These are phyloP conservation scores for Hydraecia micacea DNA, from an alignment of 2,888 invertebrate species.

Conservation along the genomic window DNA sequence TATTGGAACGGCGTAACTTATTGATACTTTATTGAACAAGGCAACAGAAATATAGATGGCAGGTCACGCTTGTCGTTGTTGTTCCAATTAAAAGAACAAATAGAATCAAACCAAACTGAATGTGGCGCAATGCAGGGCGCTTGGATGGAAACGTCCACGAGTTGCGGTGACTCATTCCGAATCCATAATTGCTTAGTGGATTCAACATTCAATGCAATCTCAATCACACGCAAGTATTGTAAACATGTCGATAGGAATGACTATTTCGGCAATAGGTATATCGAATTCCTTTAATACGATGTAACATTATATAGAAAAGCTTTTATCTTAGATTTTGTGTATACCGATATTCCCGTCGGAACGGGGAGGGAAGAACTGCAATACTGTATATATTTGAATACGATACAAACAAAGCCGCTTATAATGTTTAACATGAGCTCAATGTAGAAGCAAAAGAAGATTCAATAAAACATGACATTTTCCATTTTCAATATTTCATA, in stretches of 20 bases:
- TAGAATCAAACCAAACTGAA: constrained; percentile 82
- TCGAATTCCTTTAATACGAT: constrained; percentile 6
- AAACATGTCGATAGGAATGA: background rate
- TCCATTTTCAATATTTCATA: constrained; percentile 52
- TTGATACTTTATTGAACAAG: constrained; percentile 43
- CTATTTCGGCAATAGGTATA: constrained; percentile 13
- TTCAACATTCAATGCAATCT: constrained; percentile 74
- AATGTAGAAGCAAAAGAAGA: constrained; percentile 18
- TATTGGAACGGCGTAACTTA: constrained; percentile 19
- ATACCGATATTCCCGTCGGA: constrained; percentile 41
- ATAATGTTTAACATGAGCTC: constrained; percentile 30
- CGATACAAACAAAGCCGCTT: constrained; percentile 38
- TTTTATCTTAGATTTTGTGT: constrained; percentile 26
- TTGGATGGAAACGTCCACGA: constrained; percentile 81
- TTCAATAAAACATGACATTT: constrained; percentile 55
- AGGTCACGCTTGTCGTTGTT: constrained; percentile 71
- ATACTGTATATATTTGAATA: constrained; percentile 25
- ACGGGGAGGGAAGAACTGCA: constrained; percentile 23
- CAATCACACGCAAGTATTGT: constrained; percentile 50
- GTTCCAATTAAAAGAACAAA: constrained; percentile 83
- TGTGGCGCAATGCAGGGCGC: constrained; percentile 89
- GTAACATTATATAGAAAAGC: constrained; percentile 13
- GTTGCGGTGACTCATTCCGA: constrained; percentile 83
- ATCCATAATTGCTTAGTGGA: constrained; percentile 81
- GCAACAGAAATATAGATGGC: constrained; percentile 61